Evolutionary conservation across 92 coral and sea anemone genomes (phyloP).

Genomic region (Palythoa grandis): DNA sequence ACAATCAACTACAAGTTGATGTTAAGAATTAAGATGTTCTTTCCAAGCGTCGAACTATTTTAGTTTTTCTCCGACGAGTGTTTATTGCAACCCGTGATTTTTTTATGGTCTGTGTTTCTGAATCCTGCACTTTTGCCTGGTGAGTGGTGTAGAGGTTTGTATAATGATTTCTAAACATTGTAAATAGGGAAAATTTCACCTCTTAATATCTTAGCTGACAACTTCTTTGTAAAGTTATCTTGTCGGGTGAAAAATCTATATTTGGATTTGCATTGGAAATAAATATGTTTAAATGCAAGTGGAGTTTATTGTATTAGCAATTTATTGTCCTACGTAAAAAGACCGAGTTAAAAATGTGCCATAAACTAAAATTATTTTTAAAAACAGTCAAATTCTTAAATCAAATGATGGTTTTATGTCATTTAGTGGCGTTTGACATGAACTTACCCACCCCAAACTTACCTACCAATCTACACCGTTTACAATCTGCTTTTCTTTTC

Average conservation of each 20-base stretch:
- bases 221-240: neutral
- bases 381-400: too few relatives aligned
- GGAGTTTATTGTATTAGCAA: neutral
- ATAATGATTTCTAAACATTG: neutral
- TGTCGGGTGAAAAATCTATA: neutral
- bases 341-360: too few relatives aligned
- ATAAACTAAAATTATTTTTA: too few relatives aligned
- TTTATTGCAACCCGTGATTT: neutral
- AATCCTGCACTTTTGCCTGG: neutral
- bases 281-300: neutral
- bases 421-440: too few relatives aligned
- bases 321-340: too few relatives aligned
- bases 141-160: neutral
- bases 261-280: neutral
- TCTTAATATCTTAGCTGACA: neutral
- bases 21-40: neutral
- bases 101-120: neutral
- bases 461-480: too few relatives aligned
- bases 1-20: neutral
- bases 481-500: too few relatives aligned
- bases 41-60: too few relatives aligned
- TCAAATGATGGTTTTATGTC: too few relatives aligned
- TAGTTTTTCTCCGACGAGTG: too few relatives aligned
- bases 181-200: neutral
- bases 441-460: too few relatives aligned